Base-by-base conservation (phyloP, 2,888 invertebrate genomes). In the Pelosia muscerda region DNA sequence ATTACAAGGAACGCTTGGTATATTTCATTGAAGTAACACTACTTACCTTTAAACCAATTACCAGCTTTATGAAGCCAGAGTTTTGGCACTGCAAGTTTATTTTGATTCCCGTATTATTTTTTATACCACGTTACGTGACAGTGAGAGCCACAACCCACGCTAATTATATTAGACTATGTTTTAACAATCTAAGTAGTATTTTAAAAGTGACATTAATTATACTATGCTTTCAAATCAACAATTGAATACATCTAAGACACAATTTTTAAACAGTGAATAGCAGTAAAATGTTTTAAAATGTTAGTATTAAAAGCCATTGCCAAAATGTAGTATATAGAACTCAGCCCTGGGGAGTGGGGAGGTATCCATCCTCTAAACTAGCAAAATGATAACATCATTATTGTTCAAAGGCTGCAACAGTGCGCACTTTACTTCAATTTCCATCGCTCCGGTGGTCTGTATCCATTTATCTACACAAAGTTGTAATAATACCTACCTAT, bases 1-100 rank as follows among this genome's bases (percentile, higher is more conserved):
- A 83, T 83, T 78, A 74, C 73, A 64, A 63, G 75, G 63, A 74
- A 68, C 60, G 49, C 49, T 54, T 64, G 62, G 72, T 77, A 78
- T 62, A 56, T 69, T 76, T 49, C 23, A 38, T 55, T 69, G 19
- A 63, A 71, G n/a, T n/a, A n/a, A n/a, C n/a, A n/a, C n/a, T n/a
- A n/a, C n/a, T n/a, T n/a, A n/a, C n/a, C n/a, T n/a, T n/a, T n/a
- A n/a, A n/a, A n/a, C n/a, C n/a, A n/a, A n/a, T n/a, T n/a, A n/a
- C n/a, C n/a, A n/a, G n/a, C n/a, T n/a, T n/a, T 49, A 58, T 31
- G 28, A 66, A 42, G 65, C 63, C n/a, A n/a, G n/a, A n/a, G n/a
- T n/a, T n/a, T n/a, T n/a, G n/a, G n/a, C n/a, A n/a, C n/a, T n/a
- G n/a, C n/a, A n/a, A n/a, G n/a, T n/a, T n/a, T n/a, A n/a, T n/a